Evolutionary conservation across 2,113 vertebrate species (phyloP), one percentile per base, ranked within the genome.

Genomic region (Rana temporaria): DNA sequence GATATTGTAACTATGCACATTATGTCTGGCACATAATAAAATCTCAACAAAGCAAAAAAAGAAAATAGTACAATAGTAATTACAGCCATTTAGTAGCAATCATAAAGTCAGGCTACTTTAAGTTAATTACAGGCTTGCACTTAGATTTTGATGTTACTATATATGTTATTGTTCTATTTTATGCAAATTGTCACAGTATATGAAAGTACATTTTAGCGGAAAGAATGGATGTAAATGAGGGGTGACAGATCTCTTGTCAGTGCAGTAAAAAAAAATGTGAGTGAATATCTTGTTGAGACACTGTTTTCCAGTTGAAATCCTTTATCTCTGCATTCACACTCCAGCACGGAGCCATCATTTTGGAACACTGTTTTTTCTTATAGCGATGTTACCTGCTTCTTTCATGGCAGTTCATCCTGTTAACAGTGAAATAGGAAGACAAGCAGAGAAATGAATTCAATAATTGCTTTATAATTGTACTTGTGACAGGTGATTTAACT

Each of bases 391-490:
- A 80, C 78, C 66, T 70, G 78, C 67, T 69, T 34, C 22, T 68
- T 80, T 80, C 65, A 70, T 80, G 55, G 65, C 56, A 80, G 69
- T 80, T 80, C 78, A 80, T 80, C 66, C 70, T 82, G 80, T 82
- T 80, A 73, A 74, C 80, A 67, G 80, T 57, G 56, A 80, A 80
- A 34, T 56, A 80, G 32, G 78, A 80, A 80, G 78, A 68, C 79
- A 81, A 72, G 68, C 56, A 81, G 79, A 81, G 79, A 81, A 81
- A 81, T 81, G 79, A 81, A 81, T 81, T 81, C 79, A 38, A 81
- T 81, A 81, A 81, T 81, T 81, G 67, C 68, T 81, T 72, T 72
- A 81, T 81, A 81, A 81, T 81, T 81, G 79, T 81, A 72, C 79
- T 72, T 55, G 57, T 72, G 79, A 81, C 79, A 81, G 79, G 79